Base-by-base conservation (phyloP, 1,140 invertebrate genomes). In the Cataglyphis hispanica region DNA sequence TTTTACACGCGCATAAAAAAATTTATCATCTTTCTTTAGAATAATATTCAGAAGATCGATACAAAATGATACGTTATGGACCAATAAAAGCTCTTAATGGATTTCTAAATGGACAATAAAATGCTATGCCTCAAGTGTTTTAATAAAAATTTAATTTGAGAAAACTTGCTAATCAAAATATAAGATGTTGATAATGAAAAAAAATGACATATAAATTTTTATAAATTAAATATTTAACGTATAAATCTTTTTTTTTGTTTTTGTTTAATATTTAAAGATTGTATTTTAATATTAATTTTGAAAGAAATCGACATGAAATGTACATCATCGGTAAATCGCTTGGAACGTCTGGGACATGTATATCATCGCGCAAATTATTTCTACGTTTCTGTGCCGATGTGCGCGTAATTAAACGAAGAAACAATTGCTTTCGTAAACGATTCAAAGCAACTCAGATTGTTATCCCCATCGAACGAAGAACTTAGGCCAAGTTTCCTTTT, bases 401-500 rank as follows among this genome's bases (percentile, higher is more conserved):
- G 19, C 37, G 19, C 13, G 13, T 27, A 53, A 84, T 84, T 77
- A 84, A 84, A 61, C 13, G 58, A 37, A 50, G 31, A 22, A 50
- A 56, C n/a, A 77, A 53, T 53, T 37, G 46, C 37, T 40, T 58
- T 50, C 58, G 40, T 61, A 88, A 50, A 50, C 70, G 60, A 67
- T 77, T 76, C 19, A 60, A 70, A 77, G 25, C 34, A 16, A 43
- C 63, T n/a, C 27, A 64, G 22, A 74, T n/a, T 87, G 56, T 75
- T 78, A 56, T 40, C 56, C 46, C 25, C 60, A 66, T 72, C 43
- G 43, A 31, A 84, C 31, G 31, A 64, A 86, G 69, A 53, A 72
- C 74, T 87, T 80, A 86, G 84, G 84, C 84, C 74, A 86, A 85
- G 75, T 63, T 84, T 75, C 86, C 84, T 69, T 58, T 61, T 84